These are phyloP conservation scores for Pectinophora gossypiella DNA, from an alignment of 1,140 invertebrate species.

Conservation along the genomic window DNA sequence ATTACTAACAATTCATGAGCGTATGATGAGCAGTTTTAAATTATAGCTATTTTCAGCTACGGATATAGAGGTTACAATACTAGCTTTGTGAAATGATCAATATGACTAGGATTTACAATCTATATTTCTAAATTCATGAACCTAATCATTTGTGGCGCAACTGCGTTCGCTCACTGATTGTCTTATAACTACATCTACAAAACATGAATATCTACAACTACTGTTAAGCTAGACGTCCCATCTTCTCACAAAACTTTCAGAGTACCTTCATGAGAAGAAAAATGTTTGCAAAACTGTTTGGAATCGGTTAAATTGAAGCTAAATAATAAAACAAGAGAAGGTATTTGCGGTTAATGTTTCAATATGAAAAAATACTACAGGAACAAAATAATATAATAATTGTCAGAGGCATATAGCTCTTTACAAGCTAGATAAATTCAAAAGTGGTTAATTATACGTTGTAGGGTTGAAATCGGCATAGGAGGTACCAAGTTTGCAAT, in stretches of 20 bases:
- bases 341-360: slow-evolving; percentile 24
- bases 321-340: slow-evolving; percentile 49
- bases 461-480: background rate
- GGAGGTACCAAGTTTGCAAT: slow-evolving; percentile 12
- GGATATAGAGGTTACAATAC: slow-evolving; percentile 48
- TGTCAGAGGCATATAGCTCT: slow-evolving; percentile 29
- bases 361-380: slow-evolving; percentile 35
- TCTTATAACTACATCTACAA: slow-evolving; percentile 68
- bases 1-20: slow-evolving; percentile 39
- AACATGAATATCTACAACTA: slow-evolving; percentile 66
- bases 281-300: slow-evolving; percentile 75
- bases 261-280: slow-evolving; percentile 75
- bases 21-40: slow-evolving; percentile 43
- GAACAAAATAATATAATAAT: slow-evolving; percentile 38
- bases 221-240: slow-evolving; percentile 66
- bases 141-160: slow-evolving; percentile 41
- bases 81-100: slow-evolving; percentile 46
- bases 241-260: slow-evolving; percentile 74
- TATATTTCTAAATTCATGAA: slow-evolving; percentile 45
- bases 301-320: slow-evolving; percentile 54
- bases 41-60: slow-evolving; percentile 52
- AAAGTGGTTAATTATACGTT: background rate
- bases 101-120: slow-evolving; percentile 53
- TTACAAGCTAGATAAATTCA: slow-evolving; percentile 19
- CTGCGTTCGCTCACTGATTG: slow-evolving; percentile 40